Evolutionary conservation across 1,140 invertebrate genomes (phyloP), one percentile per base, ranked within the genome.

Genomic region (Drosophila auraria): DNA sequence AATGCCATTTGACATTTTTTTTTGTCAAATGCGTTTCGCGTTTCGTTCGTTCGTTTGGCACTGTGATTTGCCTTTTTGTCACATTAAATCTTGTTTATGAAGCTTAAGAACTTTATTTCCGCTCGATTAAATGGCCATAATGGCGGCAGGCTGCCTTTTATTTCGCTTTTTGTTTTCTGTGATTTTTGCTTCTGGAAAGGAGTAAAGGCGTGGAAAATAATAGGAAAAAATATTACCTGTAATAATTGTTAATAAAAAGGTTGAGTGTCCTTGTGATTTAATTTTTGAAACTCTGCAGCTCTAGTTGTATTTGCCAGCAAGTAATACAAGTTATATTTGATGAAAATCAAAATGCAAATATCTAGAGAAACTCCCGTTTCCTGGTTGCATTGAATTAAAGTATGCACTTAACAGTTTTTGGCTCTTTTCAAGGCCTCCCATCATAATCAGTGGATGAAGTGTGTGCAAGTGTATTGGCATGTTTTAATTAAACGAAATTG

Each of bases 401-500:
- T 17, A 2, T 12, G 49, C 27, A 30, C 30, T 33, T 33, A 9
- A 1, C 30, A 33, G 27, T 30, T 6, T 7, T 30, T 30, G 5
- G 0, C 5, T 30, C 8, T 33, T 33, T 33, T 9, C 8, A 9
- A 33, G 30, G 30, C 30, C 36, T 27, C 25, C 20, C 38, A 60
- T 42, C 74, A 78, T 56, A 68, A 78, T 78, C 64, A 61, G 47
- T 23, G 75, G 38, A 20, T 47, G 57, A 40, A 57, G 54, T 38
- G 12, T 33, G 36, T 40, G 65, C 79, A 89, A 57, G 77, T 81
- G 84, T 81, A 80, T 81, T 78, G 80, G 81, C 83, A 89, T 87
- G 84, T 89, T 87, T 87, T 87, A 87, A 87, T 87, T 87, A 87
- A 87, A 87, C 84, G 84, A 87, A 87, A 89, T 87, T 89, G 86